Percentiles rank a stretch among this genome's conserved stretches.
Evolutionary conservation across 2,888 invertebrate genomes (phyloP).

Genomic region (Sepiola atlantica): DNA sequence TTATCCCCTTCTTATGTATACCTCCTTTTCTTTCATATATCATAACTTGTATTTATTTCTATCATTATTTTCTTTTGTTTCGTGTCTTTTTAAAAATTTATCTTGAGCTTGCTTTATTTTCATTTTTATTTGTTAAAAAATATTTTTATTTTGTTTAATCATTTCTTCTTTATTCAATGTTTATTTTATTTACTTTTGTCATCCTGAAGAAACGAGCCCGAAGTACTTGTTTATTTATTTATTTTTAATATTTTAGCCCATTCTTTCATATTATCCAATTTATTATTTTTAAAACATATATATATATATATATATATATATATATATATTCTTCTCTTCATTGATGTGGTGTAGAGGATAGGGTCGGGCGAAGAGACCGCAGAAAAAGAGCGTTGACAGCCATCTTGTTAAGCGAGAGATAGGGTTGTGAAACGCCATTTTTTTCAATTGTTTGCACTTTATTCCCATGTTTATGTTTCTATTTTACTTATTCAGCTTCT

Average conservation of each 20-base stretch:
- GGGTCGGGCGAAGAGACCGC: background rate
- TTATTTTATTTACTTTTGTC: no score
- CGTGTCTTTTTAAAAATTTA: background rate
- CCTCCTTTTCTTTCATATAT: background rate
- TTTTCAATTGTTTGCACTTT: background rate
- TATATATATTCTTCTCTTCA: background rate
- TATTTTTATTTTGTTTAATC: no score
- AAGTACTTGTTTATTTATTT: background rate
- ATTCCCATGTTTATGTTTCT: background rate
- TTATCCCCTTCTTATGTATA: background rate
- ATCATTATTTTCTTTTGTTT: background rate
- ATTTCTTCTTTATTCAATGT: no score
- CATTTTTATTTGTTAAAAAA: no score
- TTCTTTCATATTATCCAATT: background rate
- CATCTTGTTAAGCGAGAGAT: background rate
- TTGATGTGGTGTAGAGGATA: background rate
- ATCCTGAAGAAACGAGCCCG: no score
- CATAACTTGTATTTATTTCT: background rate
- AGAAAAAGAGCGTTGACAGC: background rate
- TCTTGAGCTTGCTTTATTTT: background rate
- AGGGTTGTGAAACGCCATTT: background rate
- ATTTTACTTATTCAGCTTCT: background rate
- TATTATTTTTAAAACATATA: no score
- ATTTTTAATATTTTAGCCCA: background rate
- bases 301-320: no score